Conservation (phyloP, 2,113 vertebrate genomes). For the Phalacrocorax pelagicus region DNA sequence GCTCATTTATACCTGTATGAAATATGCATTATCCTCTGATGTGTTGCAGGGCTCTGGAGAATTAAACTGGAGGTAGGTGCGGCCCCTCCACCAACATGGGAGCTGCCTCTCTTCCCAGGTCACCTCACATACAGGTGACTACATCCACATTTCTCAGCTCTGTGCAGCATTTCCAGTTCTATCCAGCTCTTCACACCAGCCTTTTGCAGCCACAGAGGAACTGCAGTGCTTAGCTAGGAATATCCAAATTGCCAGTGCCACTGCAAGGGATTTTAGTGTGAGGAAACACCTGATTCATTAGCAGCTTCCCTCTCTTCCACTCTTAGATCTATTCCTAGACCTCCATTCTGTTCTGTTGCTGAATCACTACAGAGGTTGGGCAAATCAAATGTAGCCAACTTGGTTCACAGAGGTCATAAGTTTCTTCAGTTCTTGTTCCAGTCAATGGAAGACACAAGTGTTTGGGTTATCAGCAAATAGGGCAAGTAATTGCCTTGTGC, state of each 20-base stretch:
- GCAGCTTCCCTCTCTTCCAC: neutral
- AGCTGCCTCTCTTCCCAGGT: neutral
- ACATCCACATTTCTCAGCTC: neutral
- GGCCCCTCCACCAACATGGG: neutral
- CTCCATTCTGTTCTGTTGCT: neutral
- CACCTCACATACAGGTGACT: neutral
- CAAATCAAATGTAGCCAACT: neutral
- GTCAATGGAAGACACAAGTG: neutral
- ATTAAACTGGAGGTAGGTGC: neutral
- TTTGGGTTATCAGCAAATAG: neutral
- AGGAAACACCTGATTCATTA: neutral
- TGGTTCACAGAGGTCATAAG: neutral
- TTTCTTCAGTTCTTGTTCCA: neutral
- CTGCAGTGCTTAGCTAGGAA: neutral
- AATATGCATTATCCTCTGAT: neutral
- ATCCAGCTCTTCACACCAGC: neutral
- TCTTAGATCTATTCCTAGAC: neutral
- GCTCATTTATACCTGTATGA: neutral
- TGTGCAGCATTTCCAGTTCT: neutral
- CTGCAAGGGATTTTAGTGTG: neutral
- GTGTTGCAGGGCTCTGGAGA: neutral
- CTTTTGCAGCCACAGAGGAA: neutral
- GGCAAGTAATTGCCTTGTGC: neutral
- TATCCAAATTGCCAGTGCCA: neutral
- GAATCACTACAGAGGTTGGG: neutral